Evolutionary conservation across 2,888 invertebrate species (phyloP), one percentile per base, ranked within the genome.

Genomic region (Melinaea menophilus): DNA sequence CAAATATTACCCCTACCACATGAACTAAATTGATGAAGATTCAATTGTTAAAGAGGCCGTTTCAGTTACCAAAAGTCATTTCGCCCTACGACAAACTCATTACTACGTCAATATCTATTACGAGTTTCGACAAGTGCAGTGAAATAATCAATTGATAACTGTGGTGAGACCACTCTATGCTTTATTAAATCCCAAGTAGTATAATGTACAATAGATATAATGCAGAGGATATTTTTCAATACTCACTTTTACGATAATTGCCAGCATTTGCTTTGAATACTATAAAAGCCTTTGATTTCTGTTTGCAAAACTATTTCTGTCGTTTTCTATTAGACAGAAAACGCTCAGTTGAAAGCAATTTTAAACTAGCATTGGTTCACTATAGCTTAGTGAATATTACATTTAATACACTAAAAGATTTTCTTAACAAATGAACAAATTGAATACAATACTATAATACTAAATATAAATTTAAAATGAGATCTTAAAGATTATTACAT

Each of bases 191-290:
- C 31, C 9, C 22, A 51, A 3, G 5, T 9, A 11, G 13, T 31
- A 22, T 51, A 70, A 72, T 65, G 67, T 64, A 63, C 65, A 55
- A 78, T 76, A 73, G 73, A 72, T 72, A 75, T 77, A 76, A 78
- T 77, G 77, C 45, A 55, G 33, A 33, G 54, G 58, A 47, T 73
- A 79, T 79, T 79, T 81, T 76, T 75, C 76, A 75, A 73, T 71
- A 71, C 78, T 78, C 73, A 76, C 77, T 79, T 81, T 81, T 79
- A 84, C 79, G 78, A 79, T 81, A 81, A 82, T 81, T 81, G 78
- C 77, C 71, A 70, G 75, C 66, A 68, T 67, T 71, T 66, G 67
- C 72, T 64, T 69, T 68, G 69, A 67, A 66, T 69, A 65, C 63
- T 66, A 70, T 67, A 68, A 69, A 65, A 68, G 63, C 66, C 61